Base-by-base conservation (phyloP, 2,113 vertebrate genomes). In the Chaetops frenatus region DNA sequence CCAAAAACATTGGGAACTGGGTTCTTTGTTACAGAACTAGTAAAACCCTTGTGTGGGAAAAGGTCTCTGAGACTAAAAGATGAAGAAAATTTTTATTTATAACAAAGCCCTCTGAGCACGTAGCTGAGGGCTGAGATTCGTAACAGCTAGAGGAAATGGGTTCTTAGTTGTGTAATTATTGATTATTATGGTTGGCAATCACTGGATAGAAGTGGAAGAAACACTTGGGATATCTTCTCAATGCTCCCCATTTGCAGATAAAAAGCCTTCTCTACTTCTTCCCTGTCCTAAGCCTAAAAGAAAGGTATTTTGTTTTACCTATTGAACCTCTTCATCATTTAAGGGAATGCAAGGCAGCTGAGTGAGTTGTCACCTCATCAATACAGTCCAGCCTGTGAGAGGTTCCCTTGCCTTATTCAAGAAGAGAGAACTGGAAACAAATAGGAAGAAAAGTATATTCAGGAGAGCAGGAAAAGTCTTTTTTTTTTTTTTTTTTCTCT, bases 281-380 rank as follows among this genome's bases (percentile, higher is more conserved):
- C 40, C 35, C 35, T n/a, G 6, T 80, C 57, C 61, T 42, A 76
- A 84, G n/a, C 35, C 64, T 61, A 64, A 54, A 78, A 94, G 73
- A 65, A 81, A 91, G 88, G 81, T 57, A 56, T 82, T 92, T 95
- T 88, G 53, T 20, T 97, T 91, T 38, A 84, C 4, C 5, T 80
- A 91, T 74, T 82, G 80, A 94, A 88, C 58, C 83, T 86, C 81
- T 97, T 94, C 79, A 86, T 95, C 93, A 85, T 95, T 92, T 94
- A 94, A 86, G 66, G 27, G 90, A 88, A 88, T 21, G 33, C 61
- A 94, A 94, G 33, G 83, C 84, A 95, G 58, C 81, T 73, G 56
- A 84, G 61, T 60, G 54, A 91, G 74, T 65, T 45, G n/a, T 83
- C 76, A 38, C 87, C 79, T 95, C 88, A 81, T 91, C 83, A 74